Evolutionary conservation across 2,113 vertebrate genomes (phyloP).

Genomic region (Zingel zingel): DNA sequence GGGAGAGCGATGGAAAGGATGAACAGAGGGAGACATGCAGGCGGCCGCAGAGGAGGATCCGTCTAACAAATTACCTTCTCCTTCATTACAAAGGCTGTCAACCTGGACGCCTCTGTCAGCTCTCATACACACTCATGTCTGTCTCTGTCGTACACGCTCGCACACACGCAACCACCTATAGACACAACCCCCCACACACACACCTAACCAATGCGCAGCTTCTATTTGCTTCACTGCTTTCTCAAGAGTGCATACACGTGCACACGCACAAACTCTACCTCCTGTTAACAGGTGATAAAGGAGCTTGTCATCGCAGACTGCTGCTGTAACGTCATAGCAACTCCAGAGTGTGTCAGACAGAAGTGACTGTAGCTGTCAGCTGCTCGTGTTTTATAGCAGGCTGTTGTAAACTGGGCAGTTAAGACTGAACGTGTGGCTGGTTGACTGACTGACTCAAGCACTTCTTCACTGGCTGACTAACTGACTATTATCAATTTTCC

Average conservation of each 20-base stretch:
- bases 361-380: conserved; percentile 78
- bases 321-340: conserved; percentile 52
- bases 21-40: conserved; percentile 76
- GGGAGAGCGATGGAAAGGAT: conserved; percentile 54
- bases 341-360: conserved; percentile 76
- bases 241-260: background rate
- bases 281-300: conserved; percentile 85
- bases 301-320: conserved; percentile 60
- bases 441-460: conserved; percentile 30
- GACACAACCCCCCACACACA: background rate
- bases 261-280: conserved; percentile 56
- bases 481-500: conserved; percentile 17
- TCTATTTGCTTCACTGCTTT: conserved; percentile 39
- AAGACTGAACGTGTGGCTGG: conserved; percentile 42
- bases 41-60: conserved; percentile 83
- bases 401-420: conserved; percentile 74
- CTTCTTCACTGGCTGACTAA: conserved; percentile 34
- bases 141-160: conserved; percentile 33
- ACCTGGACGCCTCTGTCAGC: conserved; percentile 84
- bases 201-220: conserved; percentile 19
- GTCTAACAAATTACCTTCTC: conserved; percentile 85
- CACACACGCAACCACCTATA: conserved; percentile 19
- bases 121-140: conserved; percentile 83
- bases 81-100: conserved; percentile 87
- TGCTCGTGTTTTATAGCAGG: conserved; percentile 75